Conservation (phyloP, 2,797 vertebrate species). For the Borostomias antarcticus region DNA sequence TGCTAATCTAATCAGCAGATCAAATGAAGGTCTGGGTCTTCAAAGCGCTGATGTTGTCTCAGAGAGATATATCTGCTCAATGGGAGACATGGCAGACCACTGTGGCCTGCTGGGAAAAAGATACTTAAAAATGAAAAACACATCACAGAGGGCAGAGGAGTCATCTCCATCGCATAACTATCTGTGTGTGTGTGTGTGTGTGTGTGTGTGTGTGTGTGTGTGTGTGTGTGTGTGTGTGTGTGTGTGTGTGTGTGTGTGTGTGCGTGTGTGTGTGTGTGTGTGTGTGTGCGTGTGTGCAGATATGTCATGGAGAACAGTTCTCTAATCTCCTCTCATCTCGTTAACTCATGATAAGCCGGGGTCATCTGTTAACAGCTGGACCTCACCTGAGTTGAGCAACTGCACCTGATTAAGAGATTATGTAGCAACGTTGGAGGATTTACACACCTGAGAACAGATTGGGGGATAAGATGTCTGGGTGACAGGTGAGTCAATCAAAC, state of each 20-base stretch:
- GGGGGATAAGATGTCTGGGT: conserved; percentile 62
- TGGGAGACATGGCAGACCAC: too few relatives aligned
- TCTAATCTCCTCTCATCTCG: too few relatives aligned
- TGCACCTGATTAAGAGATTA: conserved; percentile 41
- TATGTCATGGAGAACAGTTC: too few relatives aligned
- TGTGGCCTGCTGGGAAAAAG: too few relatives aligned
- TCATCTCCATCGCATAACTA: not conserved
- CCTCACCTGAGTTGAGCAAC: conserved; percentile 64
- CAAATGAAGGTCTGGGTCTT: too few relatives aligned
- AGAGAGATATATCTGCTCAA: too few relatives aligned
- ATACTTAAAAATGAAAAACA: too few relatives aligned
- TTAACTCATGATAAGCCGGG: conserved; percentile 37
- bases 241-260: not conserved
- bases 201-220: conserved; percentile 9
- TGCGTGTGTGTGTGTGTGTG: conserved; percentile 3
- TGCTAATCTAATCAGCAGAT: too few relatives aligned
- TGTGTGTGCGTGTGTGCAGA: conserved; percentile 8
- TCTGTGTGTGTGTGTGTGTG: conserved; percentile 8
- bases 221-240: conserved; percentile 24
- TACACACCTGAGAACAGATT: conserved; percentile 59
- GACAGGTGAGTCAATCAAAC: conserved; percentile 30
- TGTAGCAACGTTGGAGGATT: conserved; percentile 49
- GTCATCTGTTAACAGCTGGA: conserved; percentile 67
- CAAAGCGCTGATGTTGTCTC: too few relatives aligned
- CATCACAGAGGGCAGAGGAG: too few relatives aligned